Conservation (phyloP, 2,113 vertebrate species). For the Charadrius vociferus region DNA sequence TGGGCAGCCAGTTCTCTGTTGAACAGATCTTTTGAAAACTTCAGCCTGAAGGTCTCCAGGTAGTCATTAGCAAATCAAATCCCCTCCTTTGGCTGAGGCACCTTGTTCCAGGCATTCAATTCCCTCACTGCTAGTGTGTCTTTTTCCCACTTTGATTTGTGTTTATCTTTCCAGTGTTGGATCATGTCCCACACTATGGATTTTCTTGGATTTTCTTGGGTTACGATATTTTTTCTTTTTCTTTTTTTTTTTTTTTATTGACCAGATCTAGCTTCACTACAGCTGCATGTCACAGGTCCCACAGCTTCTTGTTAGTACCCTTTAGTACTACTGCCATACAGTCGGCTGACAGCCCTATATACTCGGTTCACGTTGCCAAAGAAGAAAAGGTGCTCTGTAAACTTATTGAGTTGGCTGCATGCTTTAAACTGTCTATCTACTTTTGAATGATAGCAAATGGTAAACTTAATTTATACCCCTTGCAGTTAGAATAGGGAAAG, state of each 20-base stretch:
- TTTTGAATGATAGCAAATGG: background rate
- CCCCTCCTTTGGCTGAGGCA: background rate
- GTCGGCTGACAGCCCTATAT: background rate
- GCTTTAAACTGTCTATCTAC: background rate
- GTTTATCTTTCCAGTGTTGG: background rate
- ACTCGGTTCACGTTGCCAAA: fast-evolving
- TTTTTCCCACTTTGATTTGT: background rate
- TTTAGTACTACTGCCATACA: background rate
- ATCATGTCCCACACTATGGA: no score
- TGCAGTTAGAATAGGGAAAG: background rate
- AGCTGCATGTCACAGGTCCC: background rate
- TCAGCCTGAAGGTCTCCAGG: background rate
- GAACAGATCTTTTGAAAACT: background rate
- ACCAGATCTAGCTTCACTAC: background rate
- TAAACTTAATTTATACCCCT: background rate
- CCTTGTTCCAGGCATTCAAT: background rate
- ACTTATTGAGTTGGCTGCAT: background rate
- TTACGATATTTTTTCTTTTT: background rate
- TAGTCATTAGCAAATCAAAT: background rate
- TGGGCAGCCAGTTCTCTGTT: background rate
- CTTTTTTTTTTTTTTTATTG: background rate
- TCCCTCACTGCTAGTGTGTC: background rate
- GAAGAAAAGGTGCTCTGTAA: background rate
- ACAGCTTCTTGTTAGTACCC: background rate
- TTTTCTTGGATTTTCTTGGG: background rate